Conservation (phyloP, 2,113 vertebrate species). For the Zosterops lateralis region DNA sequence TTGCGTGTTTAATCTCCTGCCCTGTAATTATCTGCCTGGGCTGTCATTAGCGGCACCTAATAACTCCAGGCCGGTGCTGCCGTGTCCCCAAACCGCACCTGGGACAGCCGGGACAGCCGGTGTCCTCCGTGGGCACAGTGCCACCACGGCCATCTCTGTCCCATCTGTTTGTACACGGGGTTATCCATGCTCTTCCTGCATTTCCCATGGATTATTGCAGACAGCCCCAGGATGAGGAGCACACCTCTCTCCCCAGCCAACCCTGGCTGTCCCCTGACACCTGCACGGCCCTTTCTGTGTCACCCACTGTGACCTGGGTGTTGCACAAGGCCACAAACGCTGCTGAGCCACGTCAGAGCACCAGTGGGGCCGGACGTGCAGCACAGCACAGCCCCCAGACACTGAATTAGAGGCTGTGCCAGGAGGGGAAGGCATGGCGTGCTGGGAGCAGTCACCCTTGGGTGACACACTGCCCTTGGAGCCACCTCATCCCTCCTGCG, state of each 20-base stretch:
- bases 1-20: neutral
- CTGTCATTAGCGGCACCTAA: neutral
- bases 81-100: rapidly evolving
- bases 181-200: neutral
- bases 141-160: neutral
- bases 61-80: neutral
- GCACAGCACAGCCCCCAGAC: neutral
- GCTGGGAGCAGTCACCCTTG: neutral
- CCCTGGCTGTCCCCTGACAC: rapidly evolving
- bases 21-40: neutral
- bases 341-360: neutral
- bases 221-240: neutral
- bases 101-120: neutral
- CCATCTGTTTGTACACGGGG: rapidly evolving
- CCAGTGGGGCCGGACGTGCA: rapidly evolving
- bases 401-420: neutral
- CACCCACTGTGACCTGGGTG: neutral
- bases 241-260: rapidly evolving
- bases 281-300: neutral
- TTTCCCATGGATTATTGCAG: rapidly evolving
- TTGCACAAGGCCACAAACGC: neutral
- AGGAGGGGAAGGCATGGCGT: neutral
- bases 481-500: neutral
- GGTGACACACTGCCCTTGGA: neutral
- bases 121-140: rapidly evolving